Evolutionary conservation across 2,797 vertebrate species (phyloP), one percentile per base, ranked within the genome.

Genomic region (Notoglanidium macrostoma): DNA sequence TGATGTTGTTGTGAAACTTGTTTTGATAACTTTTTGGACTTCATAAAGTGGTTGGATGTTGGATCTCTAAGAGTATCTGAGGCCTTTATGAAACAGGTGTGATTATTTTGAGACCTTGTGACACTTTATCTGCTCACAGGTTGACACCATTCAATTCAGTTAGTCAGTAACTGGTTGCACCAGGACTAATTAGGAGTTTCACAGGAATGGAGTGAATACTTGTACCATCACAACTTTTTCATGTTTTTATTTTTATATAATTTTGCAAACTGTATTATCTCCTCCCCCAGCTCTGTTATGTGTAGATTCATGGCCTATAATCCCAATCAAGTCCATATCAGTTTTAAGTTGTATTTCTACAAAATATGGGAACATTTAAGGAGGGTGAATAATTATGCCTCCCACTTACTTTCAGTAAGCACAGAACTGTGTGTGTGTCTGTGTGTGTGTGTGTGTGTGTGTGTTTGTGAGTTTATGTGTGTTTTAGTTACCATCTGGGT

Each of bases 401-500:
- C 55, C 54, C 19, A 40, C n/a, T 55, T 8, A 40, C 32, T 5
- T 35, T 19, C 8, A 78, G 54, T 26, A 14, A 51, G 46, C 11
- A 51, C 26, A 51, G 46, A 29, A 74, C 1, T 40, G 4, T 44
- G 17, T 72, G 68, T 73, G 17, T 73, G 70, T 73, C 17, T 72
- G 35, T 87, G 61, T 55, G 35, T 84, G 11, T 67, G 61, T 63
- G 61, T 63, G 57, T 44, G 35, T 46, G 54, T 76, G 29, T 54
- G 55, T 63, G 46, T 85, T 10, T 29, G 54, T 55, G 46, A 61
- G 26, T 59, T 23, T 26, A 7, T 79, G 21, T 59, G 54, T 86
- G 63, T 73, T 23, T 77, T 55, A 35, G 88, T 89, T 88, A 96
- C 95, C 96, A 0, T 94, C 95, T 83, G 94, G 87, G 83, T 90